Evolutionary conservation across 2,797 vertebrate genomes (phyloP), one percentile per base, ranked within the genome.

Genomic region (Enteromius paludinosus): DNA sequence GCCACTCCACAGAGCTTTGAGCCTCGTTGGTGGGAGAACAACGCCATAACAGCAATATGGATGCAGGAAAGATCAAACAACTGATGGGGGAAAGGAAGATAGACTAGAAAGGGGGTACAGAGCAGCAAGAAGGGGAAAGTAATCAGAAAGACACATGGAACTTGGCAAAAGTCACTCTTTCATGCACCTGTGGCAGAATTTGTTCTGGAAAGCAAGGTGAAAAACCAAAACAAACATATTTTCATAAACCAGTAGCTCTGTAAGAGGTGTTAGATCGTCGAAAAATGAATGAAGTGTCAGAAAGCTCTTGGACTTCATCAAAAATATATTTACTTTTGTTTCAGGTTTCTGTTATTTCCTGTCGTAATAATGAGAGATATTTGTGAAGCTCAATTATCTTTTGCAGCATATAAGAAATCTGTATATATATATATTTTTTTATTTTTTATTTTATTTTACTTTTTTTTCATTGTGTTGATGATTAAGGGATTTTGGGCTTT

Each of bases 1-100:
- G 18, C 12, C 64, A 68, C 72, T 69, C 47, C 8, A 15, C 64
- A 69, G 45, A 6, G 25, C 62, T 83, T 75, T 82, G 35, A 56
- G 52, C 47, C 3, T 30, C 14, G 15, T 56, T 59, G 78, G 49
- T 56, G 35, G 49, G 49, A 82, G 64, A 76, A 49, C 20, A 75
- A 25, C 8, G 2, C 71, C 71, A 54, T 30, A 59, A 75, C 61
- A 54, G 47, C 70, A 64, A 41, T 65, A 28, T 73, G 68, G 54
- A 81, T 47, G 56, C 30, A 73, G 79, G 15, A 45, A 73, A 74
- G 33, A 81, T 81, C 43, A 81, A 82, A 82, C 72, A 56, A 30
- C 25, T 43, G 49, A 82, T 75, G 45, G 59, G 43, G 62, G 20
- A 78, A 41, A 77, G 20, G 5, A n/a, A 78, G 15, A 70, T n/a